phyloP scores from a whole-genome alignment of 2,797 vertebrate genomes.

The Hydrophis major region DNA sequence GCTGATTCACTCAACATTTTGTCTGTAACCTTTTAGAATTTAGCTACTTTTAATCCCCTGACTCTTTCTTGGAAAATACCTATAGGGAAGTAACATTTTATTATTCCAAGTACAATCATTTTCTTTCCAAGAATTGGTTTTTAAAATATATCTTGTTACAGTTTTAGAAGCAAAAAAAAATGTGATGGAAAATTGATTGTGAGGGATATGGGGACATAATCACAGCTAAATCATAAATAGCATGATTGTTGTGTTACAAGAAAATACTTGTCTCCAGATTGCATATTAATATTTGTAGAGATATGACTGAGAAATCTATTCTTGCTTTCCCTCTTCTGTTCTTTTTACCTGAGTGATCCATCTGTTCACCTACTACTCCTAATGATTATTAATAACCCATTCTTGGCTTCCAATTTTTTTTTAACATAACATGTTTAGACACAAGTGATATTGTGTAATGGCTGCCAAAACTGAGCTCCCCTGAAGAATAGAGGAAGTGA shows the following conservation, averaged over 20 bases:
- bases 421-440: background rate
- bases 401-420: background rate
- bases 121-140: background rate
- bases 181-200: background rate
- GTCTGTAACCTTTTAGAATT: conserved; percentile 1
- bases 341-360: background rate
- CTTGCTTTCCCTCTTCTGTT: background rate
- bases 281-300: background rate
- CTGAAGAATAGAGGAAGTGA: background rate
- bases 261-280: background rate
- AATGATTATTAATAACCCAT: background rate
- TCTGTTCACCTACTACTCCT: background rate
- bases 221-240: background rate
- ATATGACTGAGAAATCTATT: background rate
- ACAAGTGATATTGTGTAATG: background rate
- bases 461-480: background rate
- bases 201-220: background rate
- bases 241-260: background rate
- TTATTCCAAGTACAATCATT: background rate
- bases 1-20: background rate
- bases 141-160: background rate
- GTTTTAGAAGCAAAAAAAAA: background rate
- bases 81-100: background rate
- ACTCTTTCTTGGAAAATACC: background rate
- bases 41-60: conserved; percentile 9